Evolutionary conservation across 2,113 vertebrate genomes (phyloP), one percentile per base, ranked within the genome.

Genomic region (Galeopterus variegatus): DNA sequence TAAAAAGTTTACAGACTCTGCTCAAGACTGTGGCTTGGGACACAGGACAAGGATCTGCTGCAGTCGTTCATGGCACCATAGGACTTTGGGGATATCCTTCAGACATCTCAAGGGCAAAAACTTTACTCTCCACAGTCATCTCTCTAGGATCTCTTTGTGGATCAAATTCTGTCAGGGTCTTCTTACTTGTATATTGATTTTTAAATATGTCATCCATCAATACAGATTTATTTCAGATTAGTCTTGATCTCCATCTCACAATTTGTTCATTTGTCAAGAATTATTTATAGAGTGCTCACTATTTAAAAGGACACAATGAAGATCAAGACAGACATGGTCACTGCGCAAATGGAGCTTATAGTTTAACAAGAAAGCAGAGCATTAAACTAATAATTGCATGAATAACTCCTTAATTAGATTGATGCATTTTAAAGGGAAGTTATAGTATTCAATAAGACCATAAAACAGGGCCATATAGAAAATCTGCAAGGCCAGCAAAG

Each of bases 351-450:
- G 41, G 77, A 95, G 69, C 82, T 79, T 95, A 91, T 31, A 94
- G 41, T 88, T 95, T 62, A 88, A 88, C 3, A 77, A 36, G n/a
- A 88, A 70, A 96, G 64, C 33, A 94, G 33, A 69, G 28, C 54
- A 93, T 91, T 94, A 93, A 93, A 89, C 31, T 95, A 93, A 84
- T 95, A 95, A 96, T 93, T 77, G n/a, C 88, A 88, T 94, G 91
- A 85, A 87, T 96, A 96, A 87, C 69, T 45, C 91, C 67, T 97
- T 89, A 93, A 96, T 93, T 97, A 95, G 73, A 94, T 92, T 97
- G 95, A 92, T 91, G 41, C 21, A 94, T 67, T 89, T 93, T 83
- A 82, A 97, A 93, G 87, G n/a, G 94, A 96, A 96, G 87, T 97
- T 94, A 97, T 52, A 92, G 10, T 60, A 95, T 96, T 94, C 86